Conservation (phyloP, 2,888 invertebrate genomes). For the Pyrgus malvae region DNA sequence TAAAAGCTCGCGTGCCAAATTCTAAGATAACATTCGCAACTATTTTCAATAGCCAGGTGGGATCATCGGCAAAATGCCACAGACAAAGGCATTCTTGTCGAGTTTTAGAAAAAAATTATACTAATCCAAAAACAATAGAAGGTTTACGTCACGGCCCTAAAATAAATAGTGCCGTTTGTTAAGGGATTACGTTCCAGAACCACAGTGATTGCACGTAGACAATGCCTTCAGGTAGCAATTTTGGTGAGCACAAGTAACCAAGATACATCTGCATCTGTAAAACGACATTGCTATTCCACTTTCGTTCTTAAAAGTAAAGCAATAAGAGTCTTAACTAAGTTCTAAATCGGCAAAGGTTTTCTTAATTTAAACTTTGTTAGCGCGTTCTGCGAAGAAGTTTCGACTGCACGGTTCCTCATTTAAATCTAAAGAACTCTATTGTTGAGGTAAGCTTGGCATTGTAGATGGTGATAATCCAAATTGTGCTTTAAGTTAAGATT, state of each 20-base stretch:
- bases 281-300: conserved; percentile 6
- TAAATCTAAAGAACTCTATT: conserved; percentile 31
- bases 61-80: conserved; percentile 7
- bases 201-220: conserved; percentile 63
- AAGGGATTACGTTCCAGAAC: conserved; percentile 65
- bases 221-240: conserved; percentile 72
- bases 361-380: conserved; percentile 31
- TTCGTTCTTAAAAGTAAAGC: neutral
- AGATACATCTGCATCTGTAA: conserved; percentile 33
- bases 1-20: conserved; percentile 22
- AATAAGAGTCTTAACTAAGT: conserved; percentile 3
- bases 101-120: conserved; percentile 8
- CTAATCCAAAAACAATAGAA: conserved; percentile 54
- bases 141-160: conserved; percentile 68
- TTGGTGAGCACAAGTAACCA: conserved; percentile 47
- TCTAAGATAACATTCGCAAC: conserved; percentile 8
- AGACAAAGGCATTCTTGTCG: conserved; percentile 14
- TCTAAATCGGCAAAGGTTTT: conserved; percentile 17
- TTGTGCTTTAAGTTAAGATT: conserved; percentile 30
- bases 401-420: conserved; percentile 42
- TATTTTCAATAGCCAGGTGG: conserved; percentile 14
- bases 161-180: conserved; percentile 68
- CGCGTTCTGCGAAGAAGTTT: conserved; percentile 49
- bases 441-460: conserved; percentile 48
- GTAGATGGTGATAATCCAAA: conserved; percentile 48